Conservation (phyloP, 92 coral and sea anemone species). For the Porites lobata region DNA sequence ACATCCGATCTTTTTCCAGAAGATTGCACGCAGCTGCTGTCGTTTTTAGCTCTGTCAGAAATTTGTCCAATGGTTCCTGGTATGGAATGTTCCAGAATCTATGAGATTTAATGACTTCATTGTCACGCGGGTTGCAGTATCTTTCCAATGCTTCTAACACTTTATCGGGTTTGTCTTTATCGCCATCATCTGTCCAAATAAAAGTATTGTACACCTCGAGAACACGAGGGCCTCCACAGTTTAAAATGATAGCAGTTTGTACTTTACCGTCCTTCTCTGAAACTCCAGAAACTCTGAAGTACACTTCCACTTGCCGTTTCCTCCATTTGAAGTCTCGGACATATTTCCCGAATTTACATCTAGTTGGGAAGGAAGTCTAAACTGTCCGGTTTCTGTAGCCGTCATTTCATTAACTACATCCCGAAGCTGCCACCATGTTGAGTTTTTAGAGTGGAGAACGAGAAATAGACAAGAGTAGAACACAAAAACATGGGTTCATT, state of each 20-base stretch:
- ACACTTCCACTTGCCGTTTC: slow-evolving; percentile 68
- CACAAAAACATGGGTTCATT: no score
- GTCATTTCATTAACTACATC: slow-evolving; percentile 1
- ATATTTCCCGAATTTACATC: slow-evolving; percentile 53
- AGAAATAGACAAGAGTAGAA: no score
- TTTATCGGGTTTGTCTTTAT: slow-evolving; percentile 55
- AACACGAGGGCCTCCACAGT: slow-evolving; percentile 69
- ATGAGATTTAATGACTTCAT: slow-evolving; percentile 28
- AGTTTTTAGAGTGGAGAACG: no score
- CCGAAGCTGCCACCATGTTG: no score
- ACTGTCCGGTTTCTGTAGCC: slow-evolving; percentile 29
- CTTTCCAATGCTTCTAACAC: slow-evolving; percentile 51
- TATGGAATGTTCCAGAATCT: slow-evolving; percentile 45
- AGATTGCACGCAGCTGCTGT: no score
- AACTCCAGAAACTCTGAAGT: slow-evolving; percentile 56
- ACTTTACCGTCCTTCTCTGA: slow-evolving; percentile 41
- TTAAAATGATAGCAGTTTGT: slow-evolving; percentile 60
- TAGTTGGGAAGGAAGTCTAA: slow-evolving; percentile 44
- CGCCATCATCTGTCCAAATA: slow-evolving; percentile 33
- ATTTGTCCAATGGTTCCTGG: slow-evolving; percentile 62
- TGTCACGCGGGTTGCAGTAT: slow-evolving; percentile 58
- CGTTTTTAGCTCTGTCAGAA: slow-evolving; percentile 44
- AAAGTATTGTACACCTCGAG: slow-evolving; percentile 61
- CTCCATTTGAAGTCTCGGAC: slow-evolving; percentile 43
- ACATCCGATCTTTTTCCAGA: no score